Base-by-base conservation (phyloP, 1,140 invertebrate species). In the Dinothrombium tinctorium region DNA sequence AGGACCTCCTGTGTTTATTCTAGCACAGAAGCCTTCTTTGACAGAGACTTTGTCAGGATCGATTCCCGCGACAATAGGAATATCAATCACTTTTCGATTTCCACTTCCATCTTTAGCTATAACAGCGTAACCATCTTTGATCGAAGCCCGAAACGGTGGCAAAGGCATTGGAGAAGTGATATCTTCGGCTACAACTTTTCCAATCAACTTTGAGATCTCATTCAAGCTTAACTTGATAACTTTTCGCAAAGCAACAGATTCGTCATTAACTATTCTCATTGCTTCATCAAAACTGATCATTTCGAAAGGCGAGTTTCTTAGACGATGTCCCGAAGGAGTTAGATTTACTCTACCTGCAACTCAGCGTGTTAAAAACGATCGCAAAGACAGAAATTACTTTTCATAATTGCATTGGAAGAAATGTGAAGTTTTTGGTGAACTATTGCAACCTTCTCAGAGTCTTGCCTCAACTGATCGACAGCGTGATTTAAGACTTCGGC, bases 1-100 rank as follows among this genome's bases (percentile, higher is more conserved):
- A 1, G 82, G 70, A 2, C 84, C 86, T 5, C 89, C 89, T 2
- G 89, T 96, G 53, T 79, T 92, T n/a, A 96, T 77, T 46, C 87
- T 64, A 2, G 76, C 69, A 59, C 83, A 87, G 49, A 69, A 67
- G 0, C 79, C 79, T 15, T 60, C 51, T 26, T 47, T 50, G 6
- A 82, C 49, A 36, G 40, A 23, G 5, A 43, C 9, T 2, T 14
- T 9, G 14, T 32, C 37, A 12, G 29, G 25, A 40, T 47, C 23
- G 29, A 40, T 36, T 32, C 55, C 51, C 44, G 53, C 56, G 33
- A 44, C 42, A 28, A 47, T 49, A 15, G 33, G 35, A 19, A 44
- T 48, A 17, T 42, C 33, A n/a, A 53, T 47, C 14, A 41, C 33
- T 33, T 40, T 38, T 24, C 41, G 31, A 22, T 4, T 14, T 24